Conservation (phyloP, 2,113 vertebrate species). For the Nestor notabilis region DNA sequence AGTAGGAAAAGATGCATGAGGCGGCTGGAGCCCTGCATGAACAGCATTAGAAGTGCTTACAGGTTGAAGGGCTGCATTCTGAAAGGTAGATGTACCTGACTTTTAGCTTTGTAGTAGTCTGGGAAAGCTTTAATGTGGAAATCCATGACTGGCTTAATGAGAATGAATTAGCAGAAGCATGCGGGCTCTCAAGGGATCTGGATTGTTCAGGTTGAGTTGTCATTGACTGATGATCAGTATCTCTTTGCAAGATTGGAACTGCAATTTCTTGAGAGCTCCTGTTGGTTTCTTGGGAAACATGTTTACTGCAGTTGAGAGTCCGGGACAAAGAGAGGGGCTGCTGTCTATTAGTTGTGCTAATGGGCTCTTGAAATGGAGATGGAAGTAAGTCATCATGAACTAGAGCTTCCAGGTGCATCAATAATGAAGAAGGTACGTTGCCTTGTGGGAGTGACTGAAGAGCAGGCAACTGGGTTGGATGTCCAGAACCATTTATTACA, state of each 20-base stretch:
- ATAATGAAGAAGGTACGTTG: rapidly evolving
- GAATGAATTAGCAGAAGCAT: background rate
- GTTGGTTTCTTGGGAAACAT: background rate
- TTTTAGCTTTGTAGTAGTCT: background rate
- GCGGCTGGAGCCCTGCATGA: background rate
- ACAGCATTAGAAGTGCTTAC: background rate
- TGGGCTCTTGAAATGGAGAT: background rate
- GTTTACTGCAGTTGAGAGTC: background rate
- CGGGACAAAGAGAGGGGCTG: background rate
- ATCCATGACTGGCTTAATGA: background rate
- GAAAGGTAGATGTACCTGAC: background rate
- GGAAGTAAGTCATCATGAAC: background rate
- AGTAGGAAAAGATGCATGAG: background rate
- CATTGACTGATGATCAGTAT: background rate
- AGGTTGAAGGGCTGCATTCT: background rate
- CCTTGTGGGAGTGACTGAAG: background rate
- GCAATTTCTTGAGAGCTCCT: background rate
- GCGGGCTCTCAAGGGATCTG: background rate
- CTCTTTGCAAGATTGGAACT: background rate
- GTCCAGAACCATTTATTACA: background rate
- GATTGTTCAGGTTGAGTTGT: background rate
- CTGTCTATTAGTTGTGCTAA: background rate
- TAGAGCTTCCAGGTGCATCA: background rate
- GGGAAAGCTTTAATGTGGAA: background rate
- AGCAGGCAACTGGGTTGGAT: background rate